phyloP scores from a whole-genome alignment of 2,888 invertebrate species.

The Chydorus sphaericus region DNA sequence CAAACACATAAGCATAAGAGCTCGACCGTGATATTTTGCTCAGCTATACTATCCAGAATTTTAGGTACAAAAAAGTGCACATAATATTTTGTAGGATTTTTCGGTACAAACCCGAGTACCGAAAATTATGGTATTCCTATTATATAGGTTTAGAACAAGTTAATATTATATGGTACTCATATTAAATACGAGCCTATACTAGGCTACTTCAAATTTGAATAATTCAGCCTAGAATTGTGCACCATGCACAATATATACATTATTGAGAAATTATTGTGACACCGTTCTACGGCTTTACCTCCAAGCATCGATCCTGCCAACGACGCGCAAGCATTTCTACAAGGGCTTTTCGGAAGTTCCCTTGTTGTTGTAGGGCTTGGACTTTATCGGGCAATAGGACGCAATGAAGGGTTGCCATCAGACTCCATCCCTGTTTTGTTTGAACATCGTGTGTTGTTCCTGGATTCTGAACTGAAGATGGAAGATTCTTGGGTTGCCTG shows the following conservation, averaged over 20 bases:
- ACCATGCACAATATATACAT: too few relatives aligned
- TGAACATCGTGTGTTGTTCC: constrained; percentile 46
- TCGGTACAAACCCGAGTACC: too few relatives aligned
- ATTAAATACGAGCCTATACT: too few relatives aligned
- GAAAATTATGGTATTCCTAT: too few relatives aligned
- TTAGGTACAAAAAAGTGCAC: too few relatives aligned
- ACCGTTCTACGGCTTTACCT: constrained; percentile 41
- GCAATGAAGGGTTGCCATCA: constrained; percentile 89
- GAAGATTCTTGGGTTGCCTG: background rate
- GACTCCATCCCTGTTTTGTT: constrained; percentile 94
- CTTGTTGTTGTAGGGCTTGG: constrained; percentile 23
- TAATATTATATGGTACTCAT: background rate
- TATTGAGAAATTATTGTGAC: background rate
- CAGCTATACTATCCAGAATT: too few relatives aligned
- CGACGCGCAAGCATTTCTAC: constrained; percentile 93
- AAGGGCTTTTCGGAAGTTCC: constrained; percentile 72
- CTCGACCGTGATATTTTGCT: too few relatives aligned
- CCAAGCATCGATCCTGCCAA: constrained; percentile 98
- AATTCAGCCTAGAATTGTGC: background rate
- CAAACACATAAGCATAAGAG: background rate
- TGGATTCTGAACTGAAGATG: background rate
- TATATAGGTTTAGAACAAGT: background rate
- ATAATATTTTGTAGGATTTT: too few relatives aligned
- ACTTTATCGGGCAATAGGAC: constrained; percentile 89
- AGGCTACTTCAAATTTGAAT: background rate